Base-by-base conservation (phyloP, 2,797 vertebrate species). In the Rhynchotus rufescens region DNA sequence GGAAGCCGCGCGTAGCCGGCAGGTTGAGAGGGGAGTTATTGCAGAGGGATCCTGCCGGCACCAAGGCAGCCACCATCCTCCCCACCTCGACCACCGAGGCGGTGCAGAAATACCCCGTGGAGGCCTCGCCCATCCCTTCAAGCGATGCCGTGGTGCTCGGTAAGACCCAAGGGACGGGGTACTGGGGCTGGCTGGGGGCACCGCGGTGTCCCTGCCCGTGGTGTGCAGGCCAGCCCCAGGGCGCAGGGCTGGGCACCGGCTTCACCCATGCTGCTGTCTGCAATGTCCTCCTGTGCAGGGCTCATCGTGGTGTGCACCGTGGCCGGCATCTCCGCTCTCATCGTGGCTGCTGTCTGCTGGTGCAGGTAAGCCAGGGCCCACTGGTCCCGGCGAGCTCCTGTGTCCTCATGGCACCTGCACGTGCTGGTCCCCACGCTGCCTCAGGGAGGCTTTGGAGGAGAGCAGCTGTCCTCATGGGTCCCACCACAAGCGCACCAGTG, bases 281-380 rank as follows among this genome's bases (percentile, higher is more conserved):
- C 44, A 90, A 64, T 78, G 12, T 94, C 56, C 93, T 19, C 95
- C 54, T 94, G 92, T 34, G 25, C 97, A 99, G 99, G 98, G 84
- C 96, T 99, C 96, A 98, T 98, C 6, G 97, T 98, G 61, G 96
- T 98, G 56, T 98, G 98, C 97, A 97, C 98, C 0, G 91, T 98
- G 66, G 97, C 98, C 0, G 98, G 98, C 2, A 96, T 97, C 2
- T 93, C 98, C 1, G 98, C 98, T 1, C 92, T 99, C 80, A 86
- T 98, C 0, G 32, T 98, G 84, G 98, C 98, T 0, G 98, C 96
- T 0, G 82, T 98, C 32, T 99, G 98, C 94, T 99, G 99, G 99
- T 97, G 98, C 98, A 98, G 98, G 99, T 99, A 96, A 98, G 97
- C 56, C 6, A 2, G 32, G 14, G 10, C 34, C 42, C 71, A 34